Base-by-base conservation (phyloP, 2,797 vertebrate species). In the Aythya fuligula region DNA sequence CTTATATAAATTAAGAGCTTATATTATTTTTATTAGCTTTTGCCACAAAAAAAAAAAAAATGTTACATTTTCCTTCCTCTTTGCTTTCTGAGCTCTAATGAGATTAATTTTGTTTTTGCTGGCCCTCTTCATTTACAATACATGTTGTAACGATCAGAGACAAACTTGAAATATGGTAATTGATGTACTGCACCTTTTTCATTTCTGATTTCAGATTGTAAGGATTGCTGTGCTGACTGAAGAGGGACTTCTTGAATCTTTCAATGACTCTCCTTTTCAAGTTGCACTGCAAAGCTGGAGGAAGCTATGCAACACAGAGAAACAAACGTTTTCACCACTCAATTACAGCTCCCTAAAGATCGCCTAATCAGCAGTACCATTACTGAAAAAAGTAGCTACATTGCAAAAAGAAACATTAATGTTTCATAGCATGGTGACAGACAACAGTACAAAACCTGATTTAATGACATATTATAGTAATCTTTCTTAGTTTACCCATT, bases 171-270 rank as follows among this genome's bases (percentile, higher is more conserved):
- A 32, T 30, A 27, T 21, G 72, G 16, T 27, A 76, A 79, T 65
- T n/a, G 32, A 9, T 85, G 47, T 57, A 93, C 81, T 41, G 38
- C 54, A 99, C 98, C 98, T 99, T 99, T 97, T 98, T 98, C 78
- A 99, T 98, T 97, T 99, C 98, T 94, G 97, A 97, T 93, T 99
- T 99, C 92, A 99, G 97, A 92, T 97, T 97, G 97, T 97, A 98
- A 1, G 98, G 98, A 89, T 98, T 98, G 58, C 98, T 99, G 76
- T 98, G 98, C 17, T 93, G 90, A 76, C 98, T 98, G 97, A 99
- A 99, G 38, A 99, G 98, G n/a, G 98, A 98, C 96, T 99, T 99
- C 97, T 99, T 99, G 95, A 99, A 99, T 93, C 98, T 98, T 74
- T 99, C 98, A 45, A 99, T 76, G 11, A 98, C 90, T 72, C 98